Base-by-base conservation (phyloP, 2,797 vertebrate genomes). In the Myotis findleyi region DNA sequence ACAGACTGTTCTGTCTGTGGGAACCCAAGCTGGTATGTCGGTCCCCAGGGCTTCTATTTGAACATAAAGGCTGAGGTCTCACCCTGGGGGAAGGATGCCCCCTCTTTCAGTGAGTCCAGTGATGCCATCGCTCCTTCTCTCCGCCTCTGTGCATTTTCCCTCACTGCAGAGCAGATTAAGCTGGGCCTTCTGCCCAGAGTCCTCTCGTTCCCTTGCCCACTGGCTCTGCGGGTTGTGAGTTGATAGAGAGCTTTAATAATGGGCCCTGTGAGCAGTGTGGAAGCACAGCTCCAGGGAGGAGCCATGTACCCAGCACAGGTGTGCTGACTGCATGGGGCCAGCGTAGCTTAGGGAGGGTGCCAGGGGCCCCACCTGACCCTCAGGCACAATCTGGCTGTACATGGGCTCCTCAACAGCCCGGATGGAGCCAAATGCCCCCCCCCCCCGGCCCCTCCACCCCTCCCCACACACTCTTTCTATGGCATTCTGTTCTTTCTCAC, bases 381-480 rank as follows among this genome's bases (percentile, higher is more conserved):
- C 12, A 53, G 47, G 25, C 33, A 27, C 25, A 79, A 44, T 0
- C 30, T 92, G 23, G 51, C 68, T 72, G 4, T n/a, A 17, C 2
- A 1, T 23, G 11, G 53, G 49, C 72, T 49, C 47, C 59, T 27
- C 21, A 73, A 53, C 20, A 76, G 18, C 23, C 20, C 11, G 30
- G 27, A 6, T 8, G 0, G 27, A 17, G 14, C 38, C 6, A 0
- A 25, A n/a, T 55, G n/a, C 21, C 20, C 14, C 25, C 13, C 11
- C 2, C 7, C 38, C 7, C 1, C 3, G 10, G 25, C 13, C 11
- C 2, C 16, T 30, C 7, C 3, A 0, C 2, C 33, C 33, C 47
- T 12, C 11, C 0, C 23, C 36, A 38, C 66, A 69, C 20, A 38
- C 53, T 59, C 36, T 30, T 59, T 33, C 20, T 47, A 41, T 59